These are phyloP conservation scores for Vannuccia rotundouncinata DNA, from an alignment of 2,888 invertebrate species.

Conservation along the genomic window DNA sequence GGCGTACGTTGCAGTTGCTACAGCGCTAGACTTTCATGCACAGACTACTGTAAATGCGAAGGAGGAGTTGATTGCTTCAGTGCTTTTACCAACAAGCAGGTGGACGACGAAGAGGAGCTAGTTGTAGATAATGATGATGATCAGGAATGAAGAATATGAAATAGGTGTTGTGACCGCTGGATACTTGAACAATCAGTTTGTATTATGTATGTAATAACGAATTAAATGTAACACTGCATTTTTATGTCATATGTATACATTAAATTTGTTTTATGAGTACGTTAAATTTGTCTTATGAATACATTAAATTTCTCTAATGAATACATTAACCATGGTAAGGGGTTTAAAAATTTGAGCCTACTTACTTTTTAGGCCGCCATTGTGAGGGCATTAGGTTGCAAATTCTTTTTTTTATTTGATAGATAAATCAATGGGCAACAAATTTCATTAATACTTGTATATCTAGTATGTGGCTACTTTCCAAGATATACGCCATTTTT, in stretches of 20 bases:
- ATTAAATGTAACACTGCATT: neutral
- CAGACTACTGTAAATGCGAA: slow-evolving; percentile 29
- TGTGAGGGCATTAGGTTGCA: too few relatives aligned
- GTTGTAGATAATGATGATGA: neutral
- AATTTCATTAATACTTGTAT: slow-evolving; percentile 24
- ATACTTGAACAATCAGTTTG: neutral
- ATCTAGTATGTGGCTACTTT: slow-evolving; percentile 26
- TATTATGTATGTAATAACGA: neutral
- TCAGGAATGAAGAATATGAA: neutral
- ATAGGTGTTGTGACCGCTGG: neutral
- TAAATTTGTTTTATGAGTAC: neutral
- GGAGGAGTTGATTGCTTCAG: slow-evolving; percentile 27
- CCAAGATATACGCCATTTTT: slow-evolving; percentile 24
- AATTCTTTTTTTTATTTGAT: too few relatives aligned
- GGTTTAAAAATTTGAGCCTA: too few relatives aligned
- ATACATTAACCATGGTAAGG: neutral
- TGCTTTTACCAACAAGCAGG: slow-evolving; percentile 20
- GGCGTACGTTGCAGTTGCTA: slow-evolving; percentile 24
- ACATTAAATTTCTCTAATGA: neutral
- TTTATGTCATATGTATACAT: neutral
- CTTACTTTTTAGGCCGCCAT: too few relatives aligned
- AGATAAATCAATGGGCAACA: slow-evolving; percentile 22
- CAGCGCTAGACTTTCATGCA: slow-evolving; percentile 26
- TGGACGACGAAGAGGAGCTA: neutral
- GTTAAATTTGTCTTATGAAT: neutral